A percentile compares a stretch with the other conserved stretches of the same genome.
These are phyloP conservation scores for Taenioides sp. DNA, from an alignment of 2,797 vertebrate genomes.

Conservation along the genomic window DNA sequence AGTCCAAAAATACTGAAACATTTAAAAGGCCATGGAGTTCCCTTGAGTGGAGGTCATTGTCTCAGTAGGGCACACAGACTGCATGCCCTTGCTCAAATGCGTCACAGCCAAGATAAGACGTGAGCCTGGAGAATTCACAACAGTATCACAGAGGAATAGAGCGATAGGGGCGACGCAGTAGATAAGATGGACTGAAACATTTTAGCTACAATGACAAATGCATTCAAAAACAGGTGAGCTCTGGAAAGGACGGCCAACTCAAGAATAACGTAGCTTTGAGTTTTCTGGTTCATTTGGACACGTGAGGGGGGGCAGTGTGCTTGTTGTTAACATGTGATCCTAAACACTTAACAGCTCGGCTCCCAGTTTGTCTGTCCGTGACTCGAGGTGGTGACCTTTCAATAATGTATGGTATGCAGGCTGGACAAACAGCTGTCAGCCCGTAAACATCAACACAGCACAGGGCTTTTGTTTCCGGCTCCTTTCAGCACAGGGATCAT, in stretches of 20 bases:
- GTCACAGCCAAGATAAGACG: conserved; percentile 63
- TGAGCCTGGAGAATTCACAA: conserved; percentile 45
- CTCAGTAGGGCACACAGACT: conserved; percentile 31
- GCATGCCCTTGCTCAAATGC: conserved; percentile 52
- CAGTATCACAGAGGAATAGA: conserved; percentile 42
- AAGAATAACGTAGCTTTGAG: background rate
- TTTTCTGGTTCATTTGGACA: background rate
- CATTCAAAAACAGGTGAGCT: conserved; percentile 4
- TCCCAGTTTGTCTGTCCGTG: conserved; percentile 10
- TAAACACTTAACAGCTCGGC: conserved; percentile 11
- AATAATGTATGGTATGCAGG: conserved; percentile 15
- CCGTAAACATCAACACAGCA: conserved; percentile 3
- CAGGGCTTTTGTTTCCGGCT: conserved; percentile 5
- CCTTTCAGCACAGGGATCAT: background rate
- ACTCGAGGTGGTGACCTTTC: conserved; percentile 5
- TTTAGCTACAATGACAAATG: conserved; percentile 26
- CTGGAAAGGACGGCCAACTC: background rate
- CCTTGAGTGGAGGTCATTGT: conserved; percentile 32
- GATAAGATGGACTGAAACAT: conserved; percentile 32
- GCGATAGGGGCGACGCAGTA: conserved; percentile 26
- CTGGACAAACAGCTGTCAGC: conserved; percentile 12
- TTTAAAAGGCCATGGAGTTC: conserved; percentile 17
- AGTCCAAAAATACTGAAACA: conserved; percentile 28
- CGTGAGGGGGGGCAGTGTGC: background rate
- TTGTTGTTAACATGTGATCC: background rate